Evolutionary conservation across 2,113 vertebrate species (phyloP).

Genomic region (Heteronetta atricapilla): DNA sequence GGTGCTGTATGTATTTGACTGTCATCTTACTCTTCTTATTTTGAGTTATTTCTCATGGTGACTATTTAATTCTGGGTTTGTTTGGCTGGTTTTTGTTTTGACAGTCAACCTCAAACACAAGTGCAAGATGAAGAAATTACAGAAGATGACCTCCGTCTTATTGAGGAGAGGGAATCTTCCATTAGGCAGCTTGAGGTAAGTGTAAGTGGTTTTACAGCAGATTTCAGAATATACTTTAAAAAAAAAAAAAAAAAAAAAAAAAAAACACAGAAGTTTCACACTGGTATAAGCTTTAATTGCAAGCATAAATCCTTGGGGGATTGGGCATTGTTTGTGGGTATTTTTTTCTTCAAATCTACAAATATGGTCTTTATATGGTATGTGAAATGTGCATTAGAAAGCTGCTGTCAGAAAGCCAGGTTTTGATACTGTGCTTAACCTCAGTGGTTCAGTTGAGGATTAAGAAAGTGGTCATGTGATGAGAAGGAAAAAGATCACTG

Average conservation of each 20-base stretch:
- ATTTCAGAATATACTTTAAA: background rate
- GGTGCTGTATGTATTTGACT: background rate
- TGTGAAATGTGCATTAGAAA: background rate
- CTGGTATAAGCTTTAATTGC: background rate
- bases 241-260: background rate
- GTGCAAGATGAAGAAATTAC: slow-evolving; percentile 89
- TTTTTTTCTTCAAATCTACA: background rate
- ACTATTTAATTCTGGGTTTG: background rate
- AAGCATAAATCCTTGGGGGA: background rate
- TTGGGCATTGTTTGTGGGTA: background rate
- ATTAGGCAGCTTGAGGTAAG: slow-evolving; percentile 92
- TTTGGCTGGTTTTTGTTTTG: background rate
- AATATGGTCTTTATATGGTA: background rate
- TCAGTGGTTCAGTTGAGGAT: background rate
- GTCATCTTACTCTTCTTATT: background rate
- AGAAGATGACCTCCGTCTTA: slow-evolving; percentile 91
- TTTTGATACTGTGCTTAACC: background rate
- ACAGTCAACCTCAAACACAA: slow-evolving; percentile 82
- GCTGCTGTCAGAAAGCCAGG: background rate
- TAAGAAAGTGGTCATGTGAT: background rate
- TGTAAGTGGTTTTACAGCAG: background rate
- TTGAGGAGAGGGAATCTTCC: slow-evolving; percentile 90
- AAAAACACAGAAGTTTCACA: background rate
- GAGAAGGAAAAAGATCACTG: background rate
- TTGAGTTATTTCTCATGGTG: background rate